Evolutionary conservation across 2,113 vertebrate species (phyloP).

Genomic region (Muscicapa adusta): DNA sequence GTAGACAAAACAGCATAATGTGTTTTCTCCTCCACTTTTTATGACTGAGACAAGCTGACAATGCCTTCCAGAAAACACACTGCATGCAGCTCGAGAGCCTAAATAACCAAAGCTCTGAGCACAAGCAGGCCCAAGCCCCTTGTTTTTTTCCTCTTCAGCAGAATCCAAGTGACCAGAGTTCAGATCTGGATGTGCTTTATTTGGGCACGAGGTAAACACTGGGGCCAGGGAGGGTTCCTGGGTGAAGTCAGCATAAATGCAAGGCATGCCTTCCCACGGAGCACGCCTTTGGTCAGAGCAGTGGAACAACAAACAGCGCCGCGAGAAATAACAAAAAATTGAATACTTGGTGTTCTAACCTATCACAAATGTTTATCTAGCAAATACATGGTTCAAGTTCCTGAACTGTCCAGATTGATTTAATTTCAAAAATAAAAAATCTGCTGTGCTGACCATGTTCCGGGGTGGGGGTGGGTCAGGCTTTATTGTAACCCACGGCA

Average conservation of each 20-base stretch:
- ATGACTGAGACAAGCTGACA: neutral
- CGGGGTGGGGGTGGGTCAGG: neutral
- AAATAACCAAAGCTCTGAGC: neutral
- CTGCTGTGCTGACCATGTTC: neutral
- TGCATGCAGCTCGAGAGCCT: neutral
- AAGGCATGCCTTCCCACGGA: conserved; percentile 47
- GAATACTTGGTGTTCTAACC: conserved; percentile 44
- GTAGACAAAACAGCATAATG: neutral
- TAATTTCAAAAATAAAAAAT: neutral
- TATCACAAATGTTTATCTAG: conserved; percentile 26
- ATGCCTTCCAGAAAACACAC: neutral
- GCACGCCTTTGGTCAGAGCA: neutral
- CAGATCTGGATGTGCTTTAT: conserved; percentile 57
- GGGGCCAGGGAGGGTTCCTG: conserved; percentile 45
- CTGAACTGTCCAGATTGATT: conserved; percentile 13
- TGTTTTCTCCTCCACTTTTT: neutral
- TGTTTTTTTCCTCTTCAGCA: neutral
- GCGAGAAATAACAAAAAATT: conserved; percentile 46
- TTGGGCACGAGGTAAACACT: conserved; percentile 29
- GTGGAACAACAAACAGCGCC: conserved; percentile 45
- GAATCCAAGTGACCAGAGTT: conserved; percentile 52
- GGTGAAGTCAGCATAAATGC: conserved; percentile 47
- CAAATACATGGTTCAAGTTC: conserved; percentile 37
- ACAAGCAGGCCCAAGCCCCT: neutral
- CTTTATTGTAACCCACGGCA: neutral